phyloP scores from a whole-genome alignment of 2,113 vertebrate genomes.

The Catharus bicknelli region DNA sequence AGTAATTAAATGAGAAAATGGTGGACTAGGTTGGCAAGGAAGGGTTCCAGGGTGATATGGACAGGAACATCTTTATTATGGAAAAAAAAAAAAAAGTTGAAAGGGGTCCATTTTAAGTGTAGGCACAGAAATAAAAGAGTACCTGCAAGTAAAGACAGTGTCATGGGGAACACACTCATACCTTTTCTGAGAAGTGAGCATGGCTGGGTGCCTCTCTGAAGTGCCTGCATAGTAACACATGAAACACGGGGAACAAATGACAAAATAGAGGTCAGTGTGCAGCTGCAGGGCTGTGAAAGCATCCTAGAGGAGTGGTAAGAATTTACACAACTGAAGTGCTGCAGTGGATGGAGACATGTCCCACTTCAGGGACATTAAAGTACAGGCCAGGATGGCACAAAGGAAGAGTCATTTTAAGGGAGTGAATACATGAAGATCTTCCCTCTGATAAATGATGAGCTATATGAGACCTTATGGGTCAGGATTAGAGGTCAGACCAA shows the following conservation, averaged over 20 bases:
- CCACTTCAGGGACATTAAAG: neutral
- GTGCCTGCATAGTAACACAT: neutral
- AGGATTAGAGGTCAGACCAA: neutral
- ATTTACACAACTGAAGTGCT: neutral
- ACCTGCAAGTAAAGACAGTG: neutral
- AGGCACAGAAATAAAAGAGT: neutral
- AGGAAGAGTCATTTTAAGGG: neutral
- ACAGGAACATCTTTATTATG: neutral
- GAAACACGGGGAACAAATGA: neutral
- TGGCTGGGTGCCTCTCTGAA: neutral
- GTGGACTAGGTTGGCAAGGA: neutral
- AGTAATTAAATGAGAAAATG: neutral
- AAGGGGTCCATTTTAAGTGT: neutral
- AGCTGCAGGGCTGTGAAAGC: neutral
- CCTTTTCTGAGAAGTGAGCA: neutral
- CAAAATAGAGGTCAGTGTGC: neutral
- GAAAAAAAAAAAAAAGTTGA: neutral
- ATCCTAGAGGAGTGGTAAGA: neutral
- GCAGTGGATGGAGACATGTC: neutral
- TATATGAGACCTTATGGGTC: neutral
- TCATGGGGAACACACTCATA: neutral
- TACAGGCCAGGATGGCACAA: neutral
- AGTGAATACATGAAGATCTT: neutral
- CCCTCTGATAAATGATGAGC: neutral
- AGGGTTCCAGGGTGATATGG: neutral